These are phyloP conservation scores for Ctenopoma kingsleyae DNA, from an alignment of 2,797 vertebrate species.

Conservation along the genomic window DNA sequence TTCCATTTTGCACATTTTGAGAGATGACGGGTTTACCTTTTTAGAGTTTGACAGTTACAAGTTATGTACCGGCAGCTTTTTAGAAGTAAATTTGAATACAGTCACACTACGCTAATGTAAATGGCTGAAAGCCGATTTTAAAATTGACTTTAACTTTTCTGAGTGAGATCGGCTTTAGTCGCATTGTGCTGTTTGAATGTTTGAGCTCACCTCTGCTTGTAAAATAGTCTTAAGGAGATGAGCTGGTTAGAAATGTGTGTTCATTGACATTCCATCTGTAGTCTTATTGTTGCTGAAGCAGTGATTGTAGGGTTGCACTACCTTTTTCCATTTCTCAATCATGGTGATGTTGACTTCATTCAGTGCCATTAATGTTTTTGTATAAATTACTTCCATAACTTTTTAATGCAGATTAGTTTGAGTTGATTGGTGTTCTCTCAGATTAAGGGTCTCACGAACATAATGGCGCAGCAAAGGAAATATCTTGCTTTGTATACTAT, in stretches of 20 bases:
- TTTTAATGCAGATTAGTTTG: slow-evolving; percentile 60
- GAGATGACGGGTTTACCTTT: slow-evolving; percentile 75
- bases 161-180: slow-evolving; percentile 84
- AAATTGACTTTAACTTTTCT: slow-evolving; percentile 46
- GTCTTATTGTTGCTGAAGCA: slow-evolving; percentile 91
- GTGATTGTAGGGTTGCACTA: slow-evolving; percentile 93
- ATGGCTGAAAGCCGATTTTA: slow-evolving; percentile 83
- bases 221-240: slow-evolving; percentile 88
- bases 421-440: slow-evolving; percentile 52
- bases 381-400: slow-evolving; percentile 64
- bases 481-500: slow-evolving; percentile 52
- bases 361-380: slow-evolving; percentile 91
- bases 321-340: slow-evolving; percentile 88
- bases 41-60: slow-evolving; percentile 85
- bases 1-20: slow-evolving; percentile 94
- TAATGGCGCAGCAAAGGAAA: slow-evolving; percentile 53
- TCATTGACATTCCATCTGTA: slow-evolving; percentile 95
- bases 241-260: slow-evolving; percentile 85
- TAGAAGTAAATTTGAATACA: slow-evolving; percentile 88
- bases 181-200: slow-evolving; percentile 92
- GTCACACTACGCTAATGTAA: slow-evolving; percentile 82
- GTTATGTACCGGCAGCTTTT: slow-evolving; percentile 91
- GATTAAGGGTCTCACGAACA: slow-evolving; percentile 61
- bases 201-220: slow-evolving; percentile 89
- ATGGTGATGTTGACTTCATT: slow-evolving; percentile 91